Evolutionary conservation across 1,140 invertebrate species (phyloP), one percentile per base, ranked within the genome.

Genomic region (Lasioglossum albipes): DNA sequence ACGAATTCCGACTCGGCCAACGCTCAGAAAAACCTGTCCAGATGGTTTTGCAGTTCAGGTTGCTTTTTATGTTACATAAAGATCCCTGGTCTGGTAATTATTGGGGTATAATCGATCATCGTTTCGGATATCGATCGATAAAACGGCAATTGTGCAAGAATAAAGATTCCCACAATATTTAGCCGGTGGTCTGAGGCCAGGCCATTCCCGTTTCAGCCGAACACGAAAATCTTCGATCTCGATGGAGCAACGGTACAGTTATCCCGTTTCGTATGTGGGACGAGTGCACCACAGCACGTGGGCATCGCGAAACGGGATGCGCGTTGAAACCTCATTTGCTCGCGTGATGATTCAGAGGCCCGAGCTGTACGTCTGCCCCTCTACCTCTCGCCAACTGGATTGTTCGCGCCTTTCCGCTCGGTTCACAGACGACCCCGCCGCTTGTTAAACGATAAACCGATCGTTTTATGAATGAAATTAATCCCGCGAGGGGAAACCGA

Each of bases 271-370:
- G 83, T 82, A 86, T 76, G 85, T 87, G 84, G 84, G 84, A 86
- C 78, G 74, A 76, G 62, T 7, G 65, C 42, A 49, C 18, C 52
- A 54, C 64, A 75, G 36, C 70, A 73, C 82, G 85, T 86, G 81
- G 77, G 85, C 68, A 74, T 68, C 45, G 75, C 64, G 74, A 80
- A 80, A 75, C 79, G 86, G 75, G 74, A 84, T 77, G 67, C 79
- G 45, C 69, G 77, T 49, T 62, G 57, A 45, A 72, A 71, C 78
- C 82, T 84, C 82, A 86, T 85, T 87, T 76, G 83, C 61, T 62
- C 59, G 31, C 66, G 70, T 71, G 85, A 83, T 90, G 86, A 91
- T 90, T 90, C 86, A 88, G 77, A 83, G 80, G 49, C 45, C 45
- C 64, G 67, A 12, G 9, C 45, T 10, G 45, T 10, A 2, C 10